Evolutionary conservation across 1,140 invertebrate genomes (phyloP).

Genomic region (Aporrectodea caliginosa): DNA sequence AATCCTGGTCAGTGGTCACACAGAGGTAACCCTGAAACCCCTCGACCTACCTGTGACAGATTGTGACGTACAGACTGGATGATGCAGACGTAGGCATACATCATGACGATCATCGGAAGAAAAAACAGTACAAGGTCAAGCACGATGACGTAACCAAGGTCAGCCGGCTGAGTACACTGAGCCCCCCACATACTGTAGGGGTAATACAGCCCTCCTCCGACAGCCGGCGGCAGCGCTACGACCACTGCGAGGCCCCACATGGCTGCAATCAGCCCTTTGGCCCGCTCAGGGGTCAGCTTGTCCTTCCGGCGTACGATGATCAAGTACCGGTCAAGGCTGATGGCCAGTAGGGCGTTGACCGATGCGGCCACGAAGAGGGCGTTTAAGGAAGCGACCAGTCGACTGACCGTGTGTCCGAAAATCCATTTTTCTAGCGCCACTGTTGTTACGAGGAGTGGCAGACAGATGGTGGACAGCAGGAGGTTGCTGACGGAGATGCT

Average conservation of each 20-base stretch:
- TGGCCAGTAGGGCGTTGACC: constrained; percentile 35
- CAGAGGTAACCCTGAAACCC: no score
- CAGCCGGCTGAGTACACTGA: constrained; percentile 27
- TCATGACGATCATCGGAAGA: constrained; percentile 35
- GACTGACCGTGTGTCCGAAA: constrained; percentile 26
- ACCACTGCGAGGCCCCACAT: constrained; percentile 33
- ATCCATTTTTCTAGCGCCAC: constrained; percentile 31
- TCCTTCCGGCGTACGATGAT: constrained; percentile 39
- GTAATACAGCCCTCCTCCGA: constrained; percentile 36
- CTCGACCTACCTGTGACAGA: constrained; percentile 29
- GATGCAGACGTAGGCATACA: constrained; percentile 36
- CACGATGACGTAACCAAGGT: constrained; percentile 24
- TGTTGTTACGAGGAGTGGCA: constrained; percentile 34
- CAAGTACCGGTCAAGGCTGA: constrained; percentile 39
- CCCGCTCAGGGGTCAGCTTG: constrained; percentile 34
- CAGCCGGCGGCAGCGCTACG: constrained; percentile 33
- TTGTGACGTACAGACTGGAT: constrained; percentile 36
- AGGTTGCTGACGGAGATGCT: constrained; percentile 38
- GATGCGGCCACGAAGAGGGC: constrained; percentile 28
- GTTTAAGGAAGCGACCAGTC: constrained; percentile 30
- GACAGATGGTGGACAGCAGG: constrained; percentile 32
- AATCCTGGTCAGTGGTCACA: no score
- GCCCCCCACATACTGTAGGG: constrained; percentile 8
- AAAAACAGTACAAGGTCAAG: no score
- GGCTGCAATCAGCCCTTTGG: constrained; percentile 31